Base-by-base conservation (phyloP, 2,797 vertebrate genomes). In the Oryzias sinensis region DNA sequence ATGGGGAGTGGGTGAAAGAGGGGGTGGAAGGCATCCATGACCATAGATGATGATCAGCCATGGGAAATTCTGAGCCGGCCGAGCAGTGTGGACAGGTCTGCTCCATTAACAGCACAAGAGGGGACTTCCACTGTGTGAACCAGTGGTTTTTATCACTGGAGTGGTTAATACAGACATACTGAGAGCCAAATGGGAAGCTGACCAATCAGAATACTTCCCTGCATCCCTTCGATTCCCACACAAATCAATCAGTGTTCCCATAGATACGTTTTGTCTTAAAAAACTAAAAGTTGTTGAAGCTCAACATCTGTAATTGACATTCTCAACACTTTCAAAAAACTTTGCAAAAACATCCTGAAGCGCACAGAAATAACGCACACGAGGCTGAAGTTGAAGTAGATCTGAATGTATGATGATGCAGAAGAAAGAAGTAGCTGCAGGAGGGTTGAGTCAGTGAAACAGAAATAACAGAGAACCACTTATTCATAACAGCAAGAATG, bases 11-110 rank as follows among this genome's bases (percentile, higher is more conserved):
- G 80, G 83, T 2, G 71, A 70, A 53, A 65, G 56, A n/a, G 66
- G 44, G 72, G 73, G 52, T 70, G 77, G 73, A 76, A 79, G 74
- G 72, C 77, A 68, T 70, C 86, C 70, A 65, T 84, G 83, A 83
- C 77, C 53, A 7, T 43, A 79, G 80, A 84, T 83, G 83, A 85
- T 66, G 75, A 86, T 86, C 71, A 70, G 84, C 76, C 77, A 86
- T 89, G 88, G 88, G 88, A 87, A 89, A 87, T 67, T 86, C 74
- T 67, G 55, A 53, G 68, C 70, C 69, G 51, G 33, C 57, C 40
- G 65, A 33, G 5, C 72, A 44, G 69, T 62, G 43, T 47, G 57
- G 78, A 79, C 80, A 75, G 67, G 79, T 77, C 75, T 56, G 68
- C 47, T 77, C 79, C 78, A 84, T 88, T 87, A 86, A 59, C 80